Evolutionary conservation across 2,113 vertebrate genomes (phyloP), one percentile per base, ranked within the genome.

Genomic region (Varanus komodoensis): DNA sequence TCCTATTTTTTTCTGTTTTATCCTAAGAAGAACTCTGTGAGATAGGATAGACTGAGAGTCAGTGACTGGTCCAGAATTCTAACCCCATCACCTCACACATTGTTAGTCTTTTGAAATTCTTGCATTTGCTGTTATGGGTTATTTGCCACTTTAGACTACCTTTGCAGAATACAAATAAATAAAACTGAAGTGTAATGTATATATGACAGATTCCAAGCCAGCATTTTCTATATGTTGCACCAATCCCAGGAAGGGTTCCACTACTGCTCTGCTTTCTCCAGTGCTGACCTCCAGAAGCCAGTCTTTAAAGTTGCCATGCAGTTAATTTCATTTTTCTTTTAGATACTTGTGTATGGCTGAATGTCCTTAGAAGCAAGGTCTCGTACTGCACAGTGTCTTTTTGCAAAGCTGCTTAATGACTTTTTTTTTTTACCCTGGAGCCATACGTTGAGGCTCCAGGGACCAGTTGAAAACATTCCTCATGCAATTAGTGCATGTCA

Each of bases 401-500:
- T 68, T 75, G 19, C 79, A 44, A 29, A 78, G 48, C 4, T 9
- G 32, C 25, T 71, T 69, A 15, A 52, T 71, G 29, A 3, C 50
- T 69, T 32, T 48, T n/a, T 34, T 21, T 8, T 19, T 44, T 44
- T 44, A 44, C 38, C 48, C 77, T 9, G 23, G 4, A 82, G 69
- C 57, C 27, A 14, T 83, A 32, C 25, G 34, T 67, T 38, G 27
- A 64, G 80, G 25, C 71, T 54, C 57, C 79, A 54, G 85, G 85
- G 80, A 82, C 69, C 57, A 52, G 23, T 50, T 78, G 57, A 87
- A 87, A 91, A 67, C 48, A 83, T 83, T 87, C 64, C 68, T 57
- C 77, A 52, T 48, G 15, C 29, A 90, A 86, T 75, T 83, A 82
- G 32, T 44, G 85, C 34, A 68, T 91, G 90, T 54, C 79, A 83